Conservation (phyloP, 2,113 vertebrate genomes). For the Anolis carolinensis region DNA sequence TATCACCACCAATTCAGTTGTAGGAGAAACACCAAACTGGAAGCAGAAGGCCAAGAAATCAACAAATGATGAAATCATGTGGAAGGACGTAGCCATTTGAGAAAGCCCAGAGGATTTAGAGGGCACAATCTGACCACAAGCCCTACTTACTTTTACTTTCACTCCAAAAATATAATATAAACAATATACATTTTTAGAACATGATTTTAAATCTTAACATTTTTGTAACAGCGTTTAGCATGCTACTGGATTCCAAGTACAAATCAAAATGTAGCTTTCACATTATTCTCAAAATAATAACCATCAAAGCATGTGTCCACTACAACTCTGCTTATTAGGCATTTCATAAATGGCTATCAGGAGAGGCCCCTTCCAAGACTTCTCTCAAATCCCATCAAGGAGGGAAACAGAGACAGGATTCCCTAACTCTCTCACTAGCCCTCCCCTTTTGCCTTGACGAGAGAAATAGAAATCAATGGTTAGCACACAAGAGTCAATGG, state of each 20-base stretch:
- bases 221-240: neutral
- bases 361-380: neutral
- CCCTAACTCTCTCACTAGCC: neutral
- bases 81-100: too few relatives aligned
- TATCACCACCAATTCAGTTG: too few relatives aligned
- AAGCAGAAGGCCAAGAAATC: too few relatives aligned
- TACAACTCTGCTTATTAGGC: neutral
- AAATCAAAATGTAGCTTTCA: neutral
- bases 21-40: too few relatives aligned
- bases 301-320: neutral
- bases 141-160: too few relatives aligned
- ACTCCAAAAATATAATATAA: too few relatives aligned
- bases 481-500: neutral
- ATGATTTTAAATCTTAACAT: neutral
- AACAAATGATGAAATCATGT: too few relatives aligned
- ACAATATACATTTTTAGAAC: too few relatives aligned
- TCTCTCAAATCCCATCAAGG: neutral
- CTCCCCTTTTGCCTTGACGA: neutral
- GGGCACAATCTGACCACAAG: too few relatives aligned
- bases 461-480: neutral
- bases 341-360: neutral
- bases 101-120: too few relatives aligned
- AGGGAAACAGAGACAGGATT: neutral
- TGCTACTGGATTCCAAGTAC: neutral
- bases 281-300: neutral